A percentile compares a stretch with the other conserved stretches of the same genome.
Evolutionary conservation across 2,113 vertebrate species (phyloP).

Genomic region (Sprattus sprattus): DNA sequence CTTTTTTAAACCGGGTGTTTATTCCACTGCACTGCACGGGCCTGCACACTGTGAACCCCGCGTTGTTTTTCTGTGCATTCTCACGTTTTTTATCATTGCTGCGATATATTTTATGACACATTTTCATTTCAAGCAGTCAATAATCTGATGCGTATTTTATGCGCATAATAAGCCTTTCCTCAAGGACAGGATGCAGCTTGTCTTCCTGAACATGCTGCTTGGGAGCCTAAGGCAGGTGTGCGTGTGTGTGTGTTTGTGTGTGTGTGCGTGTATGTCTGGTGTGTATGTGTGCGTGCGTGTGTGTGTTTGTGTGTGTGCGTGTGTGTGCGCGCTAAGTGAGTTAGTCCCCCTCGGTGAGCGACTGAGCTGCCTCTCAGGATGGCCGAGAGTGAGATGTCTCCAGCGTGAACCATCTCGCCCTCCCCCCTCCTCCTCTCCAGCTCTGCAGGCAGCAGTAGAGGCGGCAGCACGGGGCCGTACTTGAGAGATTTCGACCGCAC

Average conservation of each 20-base stretch:
- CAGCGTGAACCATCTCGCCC: not conserved
- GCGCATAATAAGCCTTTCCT: not conserved
- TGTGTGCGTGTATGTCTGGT: not conserved
- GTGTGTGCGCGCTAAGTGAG: not conserved
- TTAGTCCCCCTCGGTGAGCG: not conserved
- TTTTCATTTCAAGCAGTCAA: not conserved
- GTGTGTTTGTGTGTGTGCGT: not conserved
- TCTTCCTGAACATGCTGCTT: not conserved
- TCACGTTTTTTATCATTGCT: not conserved
- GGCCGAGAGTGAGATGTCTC: not conserved
- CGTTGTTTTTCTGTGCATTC: not conserved
- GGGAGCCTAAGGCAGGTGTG: not conserved
- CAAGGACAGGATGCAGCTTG: not conserved
- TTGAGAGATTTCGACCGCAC: not conserved
- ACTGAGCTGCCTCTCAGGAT: constrained; percentile 7
- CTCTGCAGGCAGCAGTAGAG: not conserved
- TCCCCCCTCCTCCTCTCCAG: not conserved
- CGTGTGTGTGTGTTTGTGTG: not conserved
- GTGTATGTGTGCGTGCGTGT: not conserved
- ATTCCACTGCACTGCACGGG: not conserved
- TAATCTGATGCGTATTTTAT: not conserved
- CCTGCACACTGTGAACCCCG: not conserved
- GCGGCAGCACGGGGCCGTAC: too few species aligned
- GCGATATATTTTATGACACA: not conserved
- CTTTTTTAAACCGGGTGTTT: not conserved